Percentiles rank a stretch among this genome's conserved stretches.
Conservation (phyloP, 2,888 invertebrate species). For the Zygogramma bicolorata region DNA sequence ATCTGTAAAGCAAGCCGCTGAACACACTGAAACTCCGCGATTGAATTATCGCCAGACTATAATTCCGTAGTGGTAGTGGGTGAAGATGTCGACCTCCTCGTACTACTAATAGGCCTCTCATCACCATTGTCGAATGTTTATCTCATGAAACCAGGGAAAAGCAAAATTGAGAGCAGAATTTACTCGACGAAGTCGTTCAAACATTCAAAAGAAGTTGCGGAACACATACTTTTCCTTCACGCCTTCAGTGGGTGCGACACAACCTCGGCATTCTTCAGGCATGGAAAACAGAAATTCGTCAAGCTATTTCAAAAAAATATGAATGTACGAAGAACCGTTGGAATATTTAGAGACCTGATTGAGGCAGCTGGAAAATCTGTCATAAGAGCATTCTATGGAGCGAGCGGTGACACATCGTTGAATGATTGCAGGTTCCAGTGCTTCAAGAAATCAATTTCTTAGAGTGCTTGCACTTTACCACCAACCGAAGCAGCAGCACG, state of each 20-base stretch:
- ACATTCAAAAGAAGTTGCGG: neutral
- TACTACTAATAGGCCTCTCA: too few relatives aligned
- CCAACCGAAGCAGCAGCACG: too few relatives aligned
- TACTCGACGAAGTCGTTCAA: neutral
- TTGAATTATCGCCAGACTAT: neutral
- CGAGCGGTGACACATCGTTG: neutral
- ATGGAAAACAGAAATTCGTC: neutral
- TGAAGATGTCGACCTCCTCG: neutral
- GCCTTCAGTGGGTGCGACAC: neutral
- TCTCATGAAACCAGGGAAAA: too few relatives aligned
- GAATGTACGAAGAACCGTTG: neutral
- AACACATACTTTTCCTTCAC: neutral
- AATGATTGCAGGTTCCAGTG: neutral
- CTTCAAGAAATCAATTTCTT: neutral
- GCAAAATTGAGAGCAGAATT: too few relatives aligned
- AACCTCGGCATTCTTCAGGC: neutral
- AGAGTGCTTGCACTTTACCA: neutral
- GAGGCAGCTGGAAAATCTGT: neutral
- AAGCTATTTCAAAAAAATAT: neutral
- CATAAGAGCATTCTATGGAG: too few relatives aligned
- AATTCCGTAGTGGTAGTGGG: neutral
- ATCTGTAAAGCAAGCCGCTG: neutral
- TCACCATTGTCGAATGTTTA: too few relatives aligned
- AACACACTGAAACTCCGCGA: neutral
- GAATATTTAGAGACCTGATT: neutral